Base-by-base conservation (phyloP, 2,888 invertebrate genomes). In the Hyposoter didymator region DNA sequence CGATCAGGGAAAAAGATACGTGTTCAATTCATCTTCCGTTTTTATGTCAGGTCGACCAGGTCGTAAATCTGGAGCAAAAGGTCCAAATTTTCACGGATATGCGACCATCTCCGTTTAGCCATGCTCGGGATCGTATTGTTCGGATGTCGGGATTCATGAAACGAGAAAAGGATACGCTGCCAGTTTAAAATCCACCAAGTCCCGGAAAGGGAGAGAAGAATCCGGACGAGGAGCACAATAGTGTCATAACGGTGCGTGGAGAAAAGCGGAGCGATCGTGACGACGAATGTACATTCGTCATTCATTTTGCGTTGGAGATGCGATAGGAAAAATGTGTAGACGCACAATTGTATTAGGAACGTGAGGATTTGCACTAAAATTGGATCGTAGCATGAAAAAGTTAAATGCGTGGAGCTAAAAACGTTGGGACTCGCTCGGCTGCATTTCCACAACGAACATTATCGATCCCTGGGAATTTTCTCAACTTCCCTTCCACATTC, bases 361-460 rank as follows among this genome's bases (percentile, higher is more conserved):
- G 64, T 81, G 28, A 91, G 92, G 90, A 91, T 92, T 91, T 91
- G 93, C 92, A 90, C 91, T 92, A 91, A 92, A 92, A 92, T 93
- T 92, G 90, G 89, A 89, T 88, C 90, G 88, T 88, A 87, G 73
- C 64, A 52, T 43, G 78, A 82, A 72, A 72, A 62, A 45, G 45
- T 70, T 8, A 8, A 47, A 70, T 3, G 70, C 28, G 1, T 4
- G 4, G 1, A 28, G 28, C 17, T 47, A 4, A 45, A 19, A 69
- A 47, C 10, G 70, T 47, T 49, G 73, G 74, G 66, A 78, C 83
- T 66, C 75, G 43, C 28, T 84, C 67, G 84, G 43, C 78, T 66
- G 72, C 47, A 72, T 62, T 82, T 70, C 55, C 67, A 72, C 72
- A n/a, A 52, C 32, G 35, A 69, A 43, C 32, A 59, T 35, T 28